phyloP scores from a whole-genome alignment of 2,888 invertebrate genomes.

The Brenthis hecate region DNA sequence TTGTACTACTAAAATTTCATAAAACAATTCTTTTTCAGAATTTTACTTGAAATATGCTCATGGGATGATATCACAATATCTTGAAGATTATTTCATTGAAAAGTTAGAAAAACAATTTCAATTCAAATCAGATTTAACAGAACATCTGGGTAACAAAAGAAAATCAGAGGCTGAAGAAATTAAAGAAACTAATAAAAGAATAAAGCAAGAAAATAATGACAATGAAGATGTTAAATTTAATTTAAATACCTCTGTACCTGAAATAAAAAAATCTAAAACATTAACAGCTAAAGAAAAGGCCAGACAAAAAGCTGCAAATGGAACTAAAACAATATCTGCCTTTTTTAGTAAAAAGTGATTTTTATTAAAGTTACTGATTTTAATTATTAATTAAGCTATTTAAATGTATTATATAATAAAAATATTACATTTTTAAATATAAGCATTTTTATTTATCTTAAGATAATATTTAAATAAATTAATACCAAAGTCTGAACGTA shows the following conservation, averaged over 20 bases:
- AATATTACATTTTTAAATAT: not conserved
- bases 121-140: conserved; percentile 83
- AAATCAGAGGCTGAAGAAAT: conserved; percentile 73
- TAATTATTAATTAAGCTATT: not conserved
- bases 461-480: too few relatives aligned
- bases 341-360: conserved; percentile 87
- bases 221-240: conserved; percentile 63
- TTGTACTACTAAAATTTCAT: not conserved
- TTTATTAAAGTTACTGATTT: conserved; percentile 4
- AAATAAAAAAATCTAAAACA: conserved; percentile 76
- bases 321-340: conserved; percentile 90
- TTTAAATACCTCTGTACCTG: conserved; percentile 54
- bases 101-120: conserved; percentile 85
- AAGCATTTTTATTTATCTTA: too few relatives aligned
- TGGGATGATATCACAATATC: conserved; percentile 90
- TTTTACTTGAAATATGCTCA: conserved; percentile 87
- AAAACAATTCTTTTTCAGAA: conserved; percentile 65
- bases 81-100: conserved; percentile 85
- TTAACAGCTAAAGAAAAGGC: conserved; percentile 88
- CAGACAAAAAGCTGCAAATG: conserved; percentile 88
- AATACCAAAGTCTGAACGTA: too few relatives aligned
- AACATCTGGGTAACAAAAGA: conserved; percentile 75
- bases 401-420: not conserved
- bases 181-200: conserved; percentile 61
- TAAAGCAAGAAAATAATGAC: conserved; percentile 60